These are phyloP conservation scores for Elmis aenea DNA, from an alignment of 2,888 invertebrate species.

Conservation along the genomic window DNA sequence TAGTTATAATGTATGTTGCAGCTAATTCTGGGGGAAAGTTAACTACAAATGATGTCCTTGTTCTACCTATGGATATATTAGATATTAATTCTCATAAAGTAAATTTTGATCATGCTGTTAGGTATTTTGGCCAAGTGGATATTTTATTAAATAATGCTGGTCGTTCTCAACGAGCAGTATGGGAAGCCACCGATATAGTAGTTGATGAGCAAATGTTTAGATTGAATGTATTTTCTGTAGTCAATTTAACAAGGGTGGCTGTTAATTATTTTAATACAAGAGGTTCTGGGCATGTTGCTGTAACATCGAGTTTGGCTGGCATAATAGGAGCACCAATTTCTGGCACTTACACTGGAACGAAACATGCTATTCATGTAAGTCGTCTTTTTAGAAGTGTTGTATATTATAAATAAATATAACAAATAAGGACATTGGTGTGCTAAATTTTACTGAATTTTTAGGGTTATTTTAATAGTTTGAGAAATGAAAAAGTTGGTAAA, in stretches of 20 bases:
- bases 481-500: constrained; percentile 55
- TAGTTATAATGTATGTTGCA: too few species aligned
- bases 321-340: constrained; percentile 62
- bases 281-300: constrained; percentile 65
- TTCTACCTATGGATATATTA: constrained; percentile 64
- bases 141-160: constrained; percentile 80
- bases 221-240: constrained; percentile 68
- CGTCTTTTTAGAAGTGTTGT: neutral
- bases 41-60: constrained; percentile 57
- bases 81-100: constrained; percentile 56
- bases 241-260: constrained; percentile 66
- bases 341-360: constrained; percentile 66
- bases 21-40: constrained; percentile 45
- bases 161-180: constrained; percentile 67
- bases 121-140: constrained; percentile 68
- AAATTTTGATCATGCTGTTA: constrained; percentile 56
- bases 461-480: constrained; percentile 68
- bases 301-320: constrained; percentile 72
- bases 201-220: constrained; percentile 74
- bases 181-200: constrained; percentile 62
- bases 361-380: constrained; percentile 70
- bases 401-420: neutral
- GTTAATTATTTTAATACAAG: constrained; percentile 57
- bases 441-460: constrained; percentile 35
- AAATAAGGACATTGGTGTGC: constrained; percentile 2